A percentile compares a stretch with the other conserved stretches of the same genome.
phyloP scores from a whole-genome alignment of 2,113 vertebrate genomes.

The Plectropomus leopardus region DNA sequence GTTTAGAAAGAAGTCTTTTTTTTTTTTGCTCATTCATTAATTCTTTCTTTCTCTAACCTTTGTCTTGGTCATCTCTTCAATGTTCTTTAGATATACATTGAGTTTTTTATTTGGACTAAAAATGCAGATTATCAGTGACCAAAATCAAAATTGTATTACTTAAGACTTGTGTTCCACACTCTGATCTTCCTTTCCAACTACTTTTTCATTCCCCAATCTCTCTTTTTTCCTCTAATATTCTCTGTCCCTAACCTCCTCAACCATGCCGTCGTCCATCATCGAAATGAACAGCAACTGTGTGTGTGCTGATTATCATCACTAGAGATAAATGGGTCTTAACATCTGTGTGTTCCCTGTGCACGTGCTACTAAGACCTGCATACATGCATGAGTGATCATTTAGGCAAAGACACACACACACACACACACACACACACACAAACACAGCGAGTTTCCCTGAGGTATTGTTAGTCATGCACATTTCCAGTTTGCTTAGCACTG shows the following conservation, averaged over 20 bases:
- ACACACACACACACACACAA: background rate
- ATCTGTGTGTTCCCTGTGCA: background rate
- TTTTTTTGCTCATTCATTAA: too few relatives aligned
- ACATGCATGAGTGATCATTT: background rate
- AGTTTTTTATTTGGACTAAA: background rate
- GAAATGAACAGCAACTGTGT: background rate
- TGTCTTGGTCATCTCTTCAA: background rate
- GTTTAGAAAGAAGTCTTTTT: background rate
- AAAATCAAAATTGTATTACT: background rate
- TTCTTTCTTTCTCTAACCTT: background rate
- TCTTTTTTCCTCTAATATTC: background rate
- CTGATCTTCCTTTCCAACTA: background rate
- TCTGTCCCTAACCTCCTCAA: background rate
- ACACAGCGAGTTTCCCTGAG: conserved; percentile 33
- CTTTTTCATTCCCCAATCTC: background rate
- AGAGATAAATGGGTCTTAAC: background rate
- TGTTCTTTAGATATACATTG: background rate
- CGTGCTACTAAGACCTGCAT: background rate
- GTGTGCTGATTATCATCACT: background rate
- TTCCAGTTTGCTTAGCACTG: conserved; percentile 10
- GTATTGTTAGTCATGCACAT: conserved; percentile 41
- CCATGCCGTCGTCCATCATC: background rate
- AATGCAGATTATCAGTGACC: background rate
- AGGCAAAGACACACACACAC: background rate
- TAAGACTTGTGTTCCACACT: too few relatives aligned